These are phyloP conservation scores for Drosophila mojavensis DNA, from an alignment of 1,140 invertebrate genomes.

Conservation along the genomic window DNA sequence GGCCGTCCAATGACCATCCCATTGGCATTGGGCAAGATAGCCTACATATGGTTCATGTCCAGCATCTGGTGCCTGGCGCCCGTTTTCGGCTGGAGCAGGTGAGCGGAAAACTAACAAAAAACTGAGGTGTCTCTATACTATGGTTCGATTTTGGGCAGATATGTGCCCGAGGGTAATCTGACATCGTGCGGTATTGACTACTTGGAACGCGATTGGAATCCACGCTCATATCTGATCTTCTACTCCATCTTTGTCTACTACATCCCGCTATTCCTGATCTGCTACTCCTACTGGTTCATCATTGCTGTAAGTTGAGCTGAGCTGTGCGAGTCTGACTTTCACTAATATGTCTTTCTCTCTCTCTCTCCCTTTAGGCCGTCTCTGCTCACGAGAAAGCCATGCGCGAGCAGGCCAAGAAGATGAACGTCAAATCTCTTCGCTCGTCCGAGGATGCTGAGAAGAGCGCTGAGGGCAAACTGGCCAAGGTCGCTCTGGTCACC, in stretches of 20 bases:
- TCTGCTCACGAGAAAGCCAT: constrained; percentile 92
- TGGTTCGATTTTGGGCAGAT: constrained; percentile 84
- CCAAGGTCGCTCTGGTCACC: constrained; percentile 92
- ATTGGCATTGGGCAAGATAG: constrained; percentile 88
- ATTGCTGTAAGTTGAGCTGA: constrained; percentile 85
- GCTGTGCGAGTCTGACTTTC: neutral
- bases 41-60: constrained; percentile 89
- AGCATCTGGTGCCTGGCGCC: constrained; percentile 89
- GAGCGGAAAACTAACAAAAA: constrained; percentile 18
- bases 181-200: constrained; percentile 94
- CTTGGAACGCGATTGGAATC: constrained; percentile 87
- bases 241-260: constrained; percentile 90
- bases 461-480: constrained; percentile 90
- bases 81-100: constrained; percentile 88
- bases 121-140: neutral
- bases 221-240: constrained; percentile 88
- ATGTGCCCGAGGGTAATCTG: constrained; percentile 95
- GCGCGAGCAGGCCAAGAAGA: constrained; percentile 93
- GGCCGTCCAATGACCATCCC: constrained; percentile 89
- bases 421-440: constrained; percentile 92
- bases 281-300: constrained; percentile 92
- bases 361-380: constrained; percentile 86
- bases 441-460: constrained; percentile 88
- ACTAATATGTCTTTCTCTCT: neutral
- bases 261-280: constrained; percentile 89